phyloP scores from a whole-genome alignment of 1,140 invertebrate genomes.

The Bombus picipes region DNA sequence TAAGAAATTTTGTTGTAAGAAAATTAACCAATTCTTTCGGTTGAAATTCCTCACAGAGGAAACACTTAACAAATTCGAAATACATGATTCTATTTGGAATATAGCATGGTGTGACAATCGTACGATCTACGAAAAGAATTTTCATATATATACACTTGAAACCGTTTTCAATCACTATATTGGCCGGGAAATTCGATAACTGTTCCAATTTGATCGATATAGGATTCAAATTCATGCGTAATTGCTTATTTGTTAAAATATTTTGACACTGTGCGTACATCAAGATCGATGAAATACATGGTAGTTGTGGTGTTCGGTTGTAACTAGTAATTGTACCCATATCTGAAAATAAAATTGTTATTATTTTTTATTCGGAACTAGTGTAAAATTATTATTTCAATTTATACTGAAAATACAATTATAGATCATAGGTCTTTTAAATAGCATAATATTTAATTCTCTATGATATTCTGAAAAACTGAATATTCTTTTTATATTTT shows the following conservation, averaged over 20 bases:
- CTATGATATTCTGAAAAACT: no score
- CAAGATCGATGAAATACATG: conserved; percentile 11
- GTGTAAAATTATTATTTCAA: not conserved
- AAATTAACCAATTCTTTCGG: conserved; percentile 16
- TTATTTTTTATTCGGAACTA: not conserved
- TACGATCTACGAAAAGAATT: conserved; percentile 10
- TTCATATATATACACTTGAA: conserved; percentile 28
- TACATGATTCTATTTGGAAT: conserved; percentile 4
- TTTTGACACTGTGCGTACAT: conserved; percentile 24
- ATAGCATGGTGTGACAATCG: conserved; percentile 15
- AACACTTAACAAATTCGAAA: conserved; percentile 42
- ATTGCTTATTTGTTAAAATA: conserved; percentile 24
- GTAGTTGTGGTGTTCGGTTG: not conserved
- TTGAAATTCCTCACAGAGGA: conserved; percentile 5
- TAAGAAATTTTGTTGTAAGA: conserved; percentile 15
- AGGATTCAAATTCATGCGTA: conserved; percentile 26
- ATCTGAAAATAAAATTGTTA: not conserved
- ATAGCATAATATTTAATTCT: no score
- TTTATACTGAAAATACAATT: not conserved
- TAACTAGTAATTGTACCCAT: conserved; percentile 31
- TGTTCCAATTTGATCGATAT: conserved; percentile 45
- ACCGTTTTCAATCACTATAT: not conserved
- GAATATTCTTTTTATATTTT: no score
- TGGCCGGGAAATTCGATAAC: conserved; percentile 16
- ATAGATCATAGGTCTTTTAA: not conserved